Conservation (phyloP, 1,140 invertebrate species). For the Macrocentrus cingulum region DNA sequence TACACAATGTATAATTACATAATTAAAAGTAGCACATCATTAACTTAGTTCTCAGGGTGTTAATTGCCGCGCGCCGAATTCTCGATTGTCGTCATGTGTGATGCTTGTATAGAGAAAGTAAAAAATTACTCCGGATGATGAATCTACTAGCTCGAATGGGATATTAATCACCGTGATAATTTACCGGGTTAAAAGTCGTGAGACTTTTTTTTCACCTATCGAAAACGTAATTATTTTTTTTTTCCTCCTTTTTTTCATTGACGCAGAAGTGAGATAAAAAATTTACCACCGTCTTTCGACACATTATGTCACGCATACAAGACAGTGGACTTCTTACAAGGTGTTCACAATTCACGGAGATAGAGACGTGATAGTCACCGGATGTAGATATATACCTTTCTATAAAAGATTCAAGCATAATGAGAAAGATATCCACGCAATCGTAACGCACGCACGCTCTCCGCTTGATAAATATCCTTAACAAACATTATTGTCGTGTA, state of each 20-base stretch:
- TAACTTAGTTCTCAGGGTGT: conserved; percentile 8
- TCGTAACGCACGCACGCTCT: conserved; percentile 25
- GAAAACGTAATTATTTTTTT: background rate
- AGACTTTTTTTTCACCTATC: too few relatives aligned
- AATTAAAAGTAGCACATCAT: conserved; percentile 14
- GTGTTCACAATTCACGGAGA: background rate
- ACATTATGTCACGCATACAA: background rate
- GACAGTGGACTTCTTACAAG: too few relatives aligned
- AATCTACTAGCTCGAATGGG: too few relatives aligned
- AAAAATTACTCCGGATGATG: too few relatives aligned
- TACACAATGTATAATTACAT: conserved; percentile 19
- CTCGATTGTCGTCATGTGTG: too few relatives aligned
- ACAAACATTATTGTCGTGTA: background rate
- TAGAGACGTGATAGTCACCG: conserved; percentile 3
- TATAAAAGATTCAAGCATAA: conserved; percentile 29
- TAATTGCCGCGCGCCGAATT: conserved; percentile 4
- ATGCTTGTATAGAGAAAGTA: too few relatives aligned
- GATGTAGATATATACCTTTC: conserved; percentile 29
- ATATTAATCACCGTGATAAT: too few relatives aligned
- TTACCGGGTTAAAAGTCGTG: too few relatives aligned
- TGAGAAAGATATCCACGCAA: conserved; percentile 30
- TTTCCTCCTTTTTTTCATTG: background rate
- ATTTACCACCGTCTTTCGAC: too few relatives aligned
- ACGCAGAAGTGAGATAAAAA: too few relatives aligned
- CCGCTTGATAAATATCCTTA: conserved; percentile 3